Evolutionary conservation across 2,113 vertebrate genomes (phyloP).

Genomic region (Bubalus kerabau): DNA sequence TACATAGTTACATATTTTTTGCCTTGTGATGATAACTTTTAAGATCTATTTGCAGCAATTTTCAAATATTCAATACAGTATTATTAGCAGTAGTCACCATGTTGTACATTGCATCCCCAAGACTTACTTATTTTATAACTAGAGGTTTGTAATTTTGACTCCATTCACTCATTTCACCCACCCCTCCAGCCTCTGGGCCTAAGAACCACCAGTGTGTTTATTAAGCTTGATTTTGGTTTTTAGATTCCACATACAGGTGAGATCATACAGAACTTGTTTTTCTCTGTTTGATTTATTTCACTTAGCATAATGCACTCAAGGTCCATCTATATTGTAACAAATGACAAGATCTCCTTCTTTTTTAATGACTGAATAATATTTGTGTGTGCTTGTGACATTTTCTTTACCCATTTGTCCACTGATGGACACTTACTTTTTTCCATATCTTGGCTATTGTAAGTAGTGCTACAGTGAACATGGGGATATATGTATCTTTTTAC

Average conservation of each 20-base stretch:
- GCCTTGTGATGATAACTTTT: background rate
- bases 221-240: background rate
- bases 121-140: background rate
- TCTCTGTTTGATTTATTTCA: background rate
- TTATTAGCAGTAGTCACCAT: background rate
- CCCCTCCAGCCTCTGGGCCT: background rate
- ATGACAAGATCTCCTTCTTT: background rate
- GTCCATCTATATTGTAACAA: background rate
- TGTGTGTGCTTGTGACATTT: background rate
- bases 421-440: background rate
- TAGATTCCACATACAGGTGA: background rate
- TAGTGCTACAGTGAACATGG: background rate
- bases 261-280: background rate
- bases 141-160: background rate
- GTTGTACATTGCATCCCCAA: background rate
- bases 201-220: background rate
- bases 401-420: background rate
- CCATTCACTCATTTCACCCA: background rate
- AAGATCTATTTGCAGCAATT: background rate
- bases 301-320: background rate
- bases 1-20: background rate
- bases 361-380: background rate
- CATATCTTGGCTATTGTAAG: background rate
- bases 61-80: background rate
- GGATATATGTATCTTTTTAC: background rate